Base-by-base conservation (phyloP, 2,797 vertebrate species). In the Cossypha heuglini region DNA sequence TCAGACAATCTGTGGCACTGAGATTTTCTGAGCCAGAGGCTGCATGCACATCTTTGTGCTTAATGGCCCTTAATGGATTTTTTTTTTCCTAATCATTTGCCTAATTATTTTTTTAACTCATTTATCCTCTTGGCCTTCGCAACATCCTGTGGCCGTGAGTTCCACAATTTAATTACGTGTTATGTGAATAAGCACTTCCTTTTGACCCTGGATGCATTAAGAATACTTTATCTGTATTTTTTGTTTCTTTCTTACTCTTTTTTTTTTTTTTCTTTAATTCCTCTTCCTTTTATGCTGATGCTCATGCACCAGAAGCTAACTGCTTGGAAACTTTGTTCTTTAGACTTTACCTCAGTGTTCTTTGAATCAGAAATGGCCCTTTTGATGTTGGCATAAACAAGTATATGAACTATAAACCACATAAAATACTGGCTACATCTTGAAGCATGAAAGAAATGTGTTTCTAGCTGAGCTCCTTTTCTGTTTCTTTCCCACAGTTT, bases 101-200 rank as follows among this genome's bases (percentile, higher is more conserved):
- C 95, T 96, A 95, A 96, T 96, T 93, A 91, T 96, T 96, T 96
- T 96, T 96, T 96, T 87, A 96, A 93, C 89, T 96, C 91, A 48
- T 96, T 95, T 95, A 96, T 96, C 96, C 91, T 92, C 78, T 92
- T 94, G 93, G 95, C 93, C 91, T 94, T 96, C 57, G 0, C 91
- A 96, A 87, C 96, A 96, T 96, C 94, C 95, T 93, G 93, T 96
- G 74, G 74, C 84, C 86, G 22, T 63, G 83, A 93, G 61, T 83
- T 91, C 49, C 74, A 89, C 71, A 85, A 96, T 93, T 94, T 92
- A 95, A 96, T 96, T 96, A 94, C 10, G 59, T 92, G 86, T 63
- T 95, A 89, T 76, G 95, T 94, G 95, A 96, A 85, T 93, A 96
- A 96, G 89, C 90, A 95, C 93, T 96, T 96, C 95, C 91, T 96